These are phyloP conservation scores for Neomonachus schauinslandi DNA, from an alignment of 2,113 vertebrate genomes.

Conservation along the genomic window DNA sequence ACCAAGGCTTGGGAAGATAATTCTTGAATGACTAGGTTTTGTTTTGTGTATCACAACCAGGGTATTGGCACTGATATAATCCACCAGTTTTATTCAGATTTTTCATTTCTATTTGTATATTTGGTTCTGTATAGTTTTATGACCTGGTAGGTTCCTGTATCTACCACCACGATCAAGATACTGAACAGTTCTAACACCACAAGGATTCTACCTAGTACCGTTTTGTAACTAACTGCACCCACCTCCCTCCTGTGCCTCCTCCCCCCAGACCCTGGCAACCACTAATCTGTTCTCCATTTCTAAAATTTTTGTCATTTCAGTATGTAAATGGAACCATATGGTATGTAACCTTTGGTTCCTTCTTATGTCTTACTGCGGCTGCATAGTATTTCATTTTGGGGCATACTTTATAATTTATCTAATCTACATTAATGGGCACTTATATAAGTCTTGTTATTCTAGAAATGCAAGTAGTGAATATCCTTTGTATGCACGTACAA, in stretches of 20 bases:
- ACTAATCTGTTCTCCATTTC: not conserved
- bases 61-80: not conserved
- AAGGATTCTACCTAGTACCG: not conserved
- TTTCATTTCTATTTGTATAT: not conserved
- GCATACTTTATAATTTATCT: not conserved
- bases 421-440: not conserved
- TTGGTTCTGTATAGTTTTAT: not conserved
- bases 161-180: not conserved
- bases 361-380: not conserved
- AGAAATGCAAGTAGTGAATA: conserved; percentile 8
- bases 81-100: not conserved
- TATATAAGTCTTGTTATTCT: not conserved
- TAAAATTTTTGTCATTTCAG: not conserved
- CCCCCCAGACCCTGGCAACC: not conserved
- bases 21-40: not conserved
- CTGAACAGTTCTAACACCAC: not conserved
- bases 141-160: not conserved
- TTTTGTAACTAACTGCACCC: not conserved
- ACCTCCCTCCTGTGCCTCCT: not conserved
- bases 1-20: not conserved
- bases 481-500: not conserved
- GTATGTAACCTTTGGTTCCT: not conserved
- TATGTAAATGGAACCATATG: not conserved
- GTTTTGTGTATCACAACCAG: not conserved
- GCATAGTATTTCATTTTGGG: not conserved